These are phyloP conservation scores for Halcyon malimbica DNA, from an alignment of 2,113 vertebrate genomes.

Conservation along the genomic window DNA sequence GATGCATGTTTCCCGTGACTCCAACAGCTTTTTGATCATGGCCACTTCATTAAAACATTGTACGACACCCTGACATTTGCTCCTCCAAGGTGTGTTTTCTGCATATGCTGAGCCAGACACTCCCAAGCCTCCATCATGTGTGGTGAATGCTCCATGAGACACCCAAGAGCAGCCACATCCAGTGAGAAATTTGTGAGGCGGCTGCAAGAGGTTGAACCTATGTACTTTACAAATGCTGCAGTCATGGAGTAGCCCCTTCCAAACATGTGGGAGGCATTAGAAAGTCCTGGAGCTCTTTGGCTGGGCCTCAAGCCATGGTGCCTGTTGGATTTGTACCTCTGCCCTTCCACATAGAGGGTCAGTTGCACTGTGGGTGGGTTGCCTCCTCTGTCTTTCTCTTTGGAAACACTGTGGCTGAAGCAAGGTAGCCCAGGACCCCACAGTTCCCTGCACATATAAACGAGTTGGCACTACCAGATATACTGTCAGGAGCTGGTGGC, in stretches of 20 bases:
- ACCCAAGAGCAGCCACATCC: background rate
- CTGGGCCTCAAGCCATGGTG: background rate
- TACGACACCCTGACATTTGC: background rate
- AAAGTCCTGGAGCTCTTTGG: background rate
- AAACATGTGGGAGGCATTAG: rapidly evolving
- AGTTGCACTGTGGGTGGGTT: background rate
- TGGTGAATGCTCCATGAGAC: background rate
- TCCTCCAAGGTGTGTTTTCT: background rate
- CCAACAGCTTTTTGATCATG: background rate
- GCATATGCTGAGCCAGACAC: rapidly evolving
- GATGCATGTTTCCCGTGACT: background rate
- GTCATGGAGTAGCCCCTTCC: background rate
- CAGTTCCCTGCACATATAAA: background rate
- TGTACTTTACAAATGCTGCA: background rate
- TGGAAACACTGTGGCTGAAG: rapidly evolving
- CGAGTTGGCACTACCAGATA: background rate
- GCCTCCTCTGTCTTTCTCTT: background rate
- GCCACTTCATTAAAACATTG: background rate
- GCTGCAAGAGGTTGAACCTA: background rate
- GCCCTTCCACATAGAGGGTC: rapidly evolving
- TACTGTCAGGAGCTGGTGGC: background rate
- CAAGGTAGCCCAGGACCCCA: background rate
- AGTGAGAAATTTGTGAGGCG: rapidly evolving
- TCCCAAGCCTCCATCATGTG: rapidly evolving
- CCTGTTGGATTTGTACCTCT: background rate